These are phyloP conservation scores for Pangasius djambal DNA, from an alignment of 2,797 vertebrate species.

Conservation along the genomic window DNA sequence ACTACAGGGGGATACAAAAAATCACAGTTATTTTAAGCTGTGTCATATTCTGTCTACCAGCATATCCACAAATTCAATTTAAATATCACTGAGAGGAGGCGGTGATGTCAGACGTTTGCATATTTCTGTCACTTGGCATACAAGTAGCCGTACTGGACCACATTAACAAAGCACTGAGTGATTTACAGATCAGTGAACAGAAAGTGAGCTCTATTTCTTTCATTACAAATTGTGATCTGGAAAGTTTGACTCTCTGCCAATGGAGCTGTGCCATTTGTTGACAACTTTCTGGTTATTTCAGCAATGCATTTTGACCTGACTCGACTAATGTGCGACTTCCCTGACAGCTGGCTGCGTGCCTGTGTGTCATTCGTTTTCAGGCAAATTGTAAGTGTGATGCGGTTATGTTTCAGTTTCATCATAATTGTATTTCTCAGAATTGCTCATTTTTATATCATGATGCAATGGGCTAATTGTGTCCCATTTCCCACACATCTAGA, in stretches of 20 bases:
- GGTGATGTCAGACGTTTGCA: background rate
- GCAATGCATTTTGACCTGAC: slow-evolving; percentile 32
- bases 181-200: slow-evolving; percentile 40
- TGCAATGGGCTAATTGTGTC: background rate
- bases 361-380: background rate
- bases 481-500: background rate
- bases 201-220: slow-evolving; percentile 53
- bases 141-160: slow-evolving; percentile 11
- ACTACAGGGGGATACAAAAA: slow-evolving; percentile 68
- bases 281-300: slow-evolving; percentile 36
- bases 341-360: slow-evolving; percentile 20
- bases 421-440: background rate
- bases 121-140: slow-evolving; percentile 12
- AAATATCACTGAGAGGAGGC: slow-evolving; percentile 20
- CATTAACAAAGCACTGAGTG: slow-evolving; percentile 50
- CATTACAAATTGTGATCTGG: slow-evolving; percentile 38
- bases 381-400: background rate
- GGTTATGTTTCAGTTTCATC: background rate
- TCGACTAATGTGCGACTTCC: slow-evolving; percentile 45
- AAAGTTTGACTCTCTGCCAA: slow-evolving; percentile 46
- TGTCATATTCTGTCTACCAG: background rate
- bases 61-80: slow-evolving; percentile 23
- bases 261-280: slow-evolving; percentile 41
- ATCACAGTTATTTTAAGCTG: background rate
- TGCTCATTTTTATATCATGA: background rate